phyloP scores from a whole-genome alignment of 2,888 invertebrate species.

The Diploptera punctata region DNA sequence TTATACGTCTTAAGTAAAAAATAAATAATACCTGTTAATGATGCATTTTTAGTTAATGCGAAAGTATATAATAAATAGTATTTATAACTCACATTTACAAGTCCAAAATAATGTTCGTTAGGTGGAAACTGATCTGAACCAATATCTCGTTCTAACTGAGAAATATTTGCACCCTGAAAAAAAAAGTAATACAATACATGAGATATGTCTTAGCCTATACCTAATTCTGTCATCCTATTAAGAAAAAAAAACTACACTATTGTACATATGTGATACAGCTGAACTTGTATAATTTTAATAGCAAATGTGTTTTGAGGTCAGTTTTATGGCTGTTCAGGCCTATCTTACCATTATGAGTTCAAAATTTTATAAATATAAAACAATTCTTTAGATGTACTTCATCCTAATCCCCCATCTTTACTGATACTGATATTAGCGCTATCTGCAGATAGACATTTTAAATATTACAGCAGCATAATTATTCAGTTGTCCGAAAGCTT shows the following conservation, averaged over 20 bases:
- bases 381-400: not conserved
- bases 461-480: conserved; percentile 8
- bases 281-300: too few relatives aligned
- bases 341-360: conserved; percentile 28
- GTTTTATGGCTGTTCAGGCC: too few relatives aligned
- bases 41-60: too few relatives aligned
- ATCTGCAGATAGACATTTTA: conserved; percentile 25
- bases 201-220: too few relatives aligned
- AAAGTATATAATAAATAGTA: too few relatives aligned
- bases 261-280: too few relatives aligned
- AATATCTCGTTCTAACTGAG: conserved; percentile 98
- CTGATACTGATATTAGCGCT: conserved; percentile 23
- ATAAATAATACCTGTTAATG: too few relatives aligned
- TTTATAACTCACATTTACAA: conserved; percentile 88
- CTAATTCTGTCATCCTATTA: too few relatives aligned
- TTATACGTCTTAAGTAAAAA: too few relatives aligned
- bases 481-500: not conserved
- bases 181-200: too few relatives aligned
- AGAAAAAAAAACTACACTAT: too few relatives aligned
- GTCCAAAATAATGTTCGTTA: conserved; percentile 99
- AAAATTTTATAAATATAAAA: not conserved
- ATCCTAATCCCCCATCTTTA: conserved; percentile 25
- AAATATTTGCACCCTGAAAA: conserved; percentile 96
- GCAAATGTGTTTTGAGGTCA: too few relatives aligned
- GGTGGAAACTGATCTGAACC: conserved; percentile 98